phyloP scores from a whole-genome alignment of 2,888 invertebrate genomes.

The Cheilosia pagana region DNA sequence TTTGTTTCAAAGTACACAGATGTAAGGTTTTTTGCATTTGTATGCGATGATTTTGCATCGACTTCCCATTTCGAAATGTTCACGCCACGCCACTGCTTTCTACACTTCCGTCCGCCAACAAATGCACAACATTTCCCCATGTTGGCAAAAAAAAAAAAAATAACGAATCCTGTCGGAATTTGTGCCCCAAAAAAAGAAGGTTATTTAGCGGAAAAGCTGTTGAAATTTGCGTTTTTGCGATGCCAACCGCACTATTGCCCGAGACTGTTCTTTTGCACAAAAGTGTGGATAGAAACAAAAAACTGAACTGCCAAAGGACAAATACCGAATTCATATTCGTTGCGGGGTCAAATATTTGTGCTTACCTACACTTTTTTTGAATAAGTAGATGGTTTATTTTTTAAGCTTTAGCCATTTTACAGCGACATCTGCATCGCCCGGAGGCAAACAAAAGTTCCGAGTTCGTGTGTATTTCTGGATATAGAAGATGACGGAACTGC shows the following conservation, averaged over 20 bases:
- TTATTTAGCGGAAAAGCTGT: conserved; percentile 43
- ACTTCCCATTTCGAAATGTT: too few relatives aligned
- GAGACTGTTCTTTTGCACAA: not conserved
- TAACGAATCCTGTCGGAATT: conserved; percentile 14
- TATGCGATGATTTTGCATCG: too few relatives aligned
- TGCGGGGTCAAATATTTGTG: not conserved
- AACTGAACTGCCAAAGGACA: not conserved
- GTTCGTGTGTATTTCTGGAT: too few relatives aligned
- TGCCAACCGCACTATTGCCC: not conserved
- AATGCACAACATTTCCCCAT: not conserved
- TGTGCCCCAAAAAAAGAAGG: conserved; percentile 17
- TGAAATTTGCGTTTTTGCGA: conserved; percentile 5
- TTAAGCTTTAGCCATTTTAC: not conserved
- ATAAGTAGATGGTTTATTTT: not conserved
- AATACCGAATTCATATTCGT: not conserved
- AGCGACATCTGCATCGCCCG: not conserved
- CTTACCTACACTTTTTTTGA: not conserved
- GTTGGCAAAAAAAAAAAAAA: conserved; percentile 2
- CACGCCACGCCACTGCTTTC: too few relatives aligned
- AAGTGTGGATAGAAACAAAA: not conserved
- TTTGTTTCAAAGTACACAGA: too few relatives aligned
- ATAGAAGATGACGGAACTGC: not conserved
- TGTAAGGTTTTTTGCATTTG: too few relatives aligned
- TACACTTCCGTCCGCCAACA: conserved; percentile 16
- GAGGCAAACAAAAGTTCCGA: not conserved